These are phyloP conservation scores for Poeciliopsis prolifica DNA, from an alignment of 2,113 vertebrate genomes.

Conservation along the genomic window DNA sequence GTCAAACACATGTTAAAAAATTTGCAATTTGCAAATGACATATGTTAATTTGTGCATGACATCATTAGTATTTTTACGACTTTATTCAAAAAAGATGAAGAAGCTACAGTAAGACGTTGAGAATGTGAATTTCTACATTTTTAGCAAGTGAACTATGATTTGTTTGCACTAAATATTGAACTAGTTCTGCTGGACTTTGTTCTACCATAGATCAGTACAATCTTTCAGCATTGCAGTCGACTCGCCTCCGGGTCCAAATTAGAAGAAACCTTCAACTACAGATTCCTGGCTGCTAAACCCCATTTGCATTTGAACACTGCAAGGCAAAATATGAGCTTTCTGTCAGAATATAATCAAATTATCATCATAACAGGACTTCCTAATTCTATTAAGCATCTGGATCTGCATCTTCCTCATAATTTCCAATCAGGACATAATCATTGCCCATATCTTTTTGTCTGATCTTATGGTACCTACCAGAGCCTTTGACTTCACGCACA, in stretches of 20 bases:
- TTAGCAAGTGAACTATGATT: background rate
- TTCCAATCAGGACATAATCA: background rate
- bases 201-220: background rate
- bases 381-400: background rate
- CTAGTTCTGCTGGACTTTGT: background rate
- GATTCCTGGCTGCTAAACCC: background rate
- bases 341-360: background rate
- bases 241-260: background rate
- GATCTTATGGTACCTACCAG: conserved; percentile 80
- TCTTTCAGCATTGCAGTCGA: background rate
- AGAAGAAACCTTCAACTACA: background rate
- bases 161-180: background rate
- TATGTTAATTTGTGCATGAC: background rate
- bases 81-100: background rate
- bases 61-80: background rate
- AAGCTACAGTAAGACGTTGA: background rate
- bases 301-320: conserved; percentile 1
- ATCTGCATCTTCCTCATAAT: background rate
- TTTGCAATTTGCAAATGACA: background rate
- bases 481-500: conserved; percentile 93
- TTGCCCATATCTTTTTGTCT: background rate
- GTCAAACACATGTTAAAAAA: background rate
- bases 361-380: background rate
- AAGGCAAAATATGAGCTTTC: background rate
- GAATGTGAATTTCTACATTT: background rate